Evolutionary conservation across 2,113 vertebrate species (phyloP), one percentile per base, ranked within the genome.

Genomic region (Riparia riparia): DNA sequence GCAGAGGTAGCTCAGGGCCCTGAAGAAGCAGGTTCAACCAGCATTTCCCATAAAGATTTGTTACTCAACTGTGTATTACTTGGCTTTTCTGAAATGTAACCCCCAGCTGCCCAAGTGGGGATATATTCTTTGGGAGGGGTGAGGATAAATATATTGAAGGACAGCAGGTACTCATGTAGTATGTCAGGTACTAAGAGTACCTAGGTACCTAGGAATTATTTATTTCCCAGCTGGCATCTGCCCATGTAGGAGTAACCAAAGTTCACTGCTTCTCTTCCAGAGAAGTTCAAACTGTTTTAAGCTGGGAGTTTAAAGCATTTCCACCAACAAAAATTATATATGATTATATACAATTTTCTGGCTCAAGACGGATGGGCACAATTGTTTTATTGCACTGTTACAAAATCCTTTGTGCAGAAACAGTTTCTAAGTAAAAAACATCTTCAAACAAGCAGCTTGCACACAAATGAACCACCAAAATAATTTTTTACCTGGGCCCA

Each of bases 391-490:
- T 92, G 81, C 66, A 49, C 53, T 58, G 70, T 73, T 92, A 95
- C 20, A 91, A 80, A 93, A 72, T 42, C 47, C 47, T 94, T 81
- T 82, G 51, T 85, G 85, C 65, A 96, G 90, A 76, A 89, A 95
- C 49, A 70, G 26, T 65, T 96, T 77, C 66, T 89, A 92, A 90
- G 90, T 79, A 31, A 82, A 95, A 94, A 81, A 34, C 58, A 93
- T 66, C 72, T 83, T 72, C 37, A 41, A 7, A 1, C 57, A 90
- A 88, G 31, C 74, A 95, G 85, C 71, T 90, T 82, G 79, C 18
- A 73, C 25, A 79, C 65, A 96, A 93, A 93, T 82, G 65, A 32
- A 45, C 42, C 51, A 78, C 12, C n/a, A 84, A 82, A 60, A 89
- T 72, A n/a, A 17, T 18, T 53, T 51, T 73, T 54, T 17, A 89